Percentiles rank a stretch among this genome's conserved stretches.
Conservation (phyloP, 2,113 vertebrate species). For the Ceyx margarethae region DNA sequence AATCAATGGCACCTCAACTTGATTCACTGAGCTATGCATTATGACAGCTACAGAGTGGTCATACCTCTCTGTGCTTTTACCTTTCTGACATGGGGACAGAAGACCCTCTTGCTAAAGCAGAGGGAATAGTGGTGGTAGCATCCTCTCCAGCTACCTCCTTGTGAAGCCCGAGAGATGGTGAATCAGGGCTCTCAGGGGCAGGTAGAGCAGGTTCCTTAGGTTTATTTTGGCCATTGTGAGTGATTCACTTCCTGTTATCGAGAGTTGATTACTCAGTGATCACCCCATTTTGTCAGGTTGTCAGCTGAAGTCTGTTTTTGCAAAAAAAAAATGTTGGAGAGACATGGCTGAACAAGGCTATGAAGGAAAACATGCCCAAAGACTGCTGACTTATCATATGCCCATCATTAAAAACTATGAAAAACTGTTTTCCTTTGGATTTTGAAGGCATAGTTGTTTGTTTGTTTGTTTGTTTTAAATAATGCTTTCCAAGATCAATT, state of each 20-base stretch:
- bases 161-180: not conserved
- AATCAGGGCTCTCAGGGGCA: not conserved
- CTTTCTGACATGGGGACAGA: not conserved
- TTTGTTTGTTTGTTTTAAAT: not conserved
- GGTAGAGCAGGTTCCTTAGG: not conserved
- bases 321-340: not conserved
- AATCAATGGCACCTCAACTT: not conserved
- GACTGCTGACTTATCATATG: not conserved
- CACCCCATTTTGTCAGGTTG: not conserved
- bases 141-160: not conserved
- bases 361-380: not conserved
- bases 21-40: not conserved
- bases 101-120: not conserved
- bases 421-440: not conserved
- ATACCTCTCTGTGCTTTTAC: not conserved
- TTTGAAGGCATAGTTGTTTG: not conserved
- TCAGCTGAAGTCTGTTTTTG: not conserved
- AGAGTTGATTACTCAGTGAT: not conserved
- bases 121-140: rapidly evolving
- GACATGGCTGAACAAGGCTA: rapidly evolving
- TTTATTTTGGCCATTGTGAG: rapidly evolving
- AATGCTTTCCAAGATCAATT: not conserved
- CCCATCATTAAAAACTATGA: not conserved
- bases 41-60: not conserved
- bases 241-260: not conserved